Evolutionary conservation across 2,113 vertebrate species (phyloP).

Genomic region (Aix galericulata): DNA sequence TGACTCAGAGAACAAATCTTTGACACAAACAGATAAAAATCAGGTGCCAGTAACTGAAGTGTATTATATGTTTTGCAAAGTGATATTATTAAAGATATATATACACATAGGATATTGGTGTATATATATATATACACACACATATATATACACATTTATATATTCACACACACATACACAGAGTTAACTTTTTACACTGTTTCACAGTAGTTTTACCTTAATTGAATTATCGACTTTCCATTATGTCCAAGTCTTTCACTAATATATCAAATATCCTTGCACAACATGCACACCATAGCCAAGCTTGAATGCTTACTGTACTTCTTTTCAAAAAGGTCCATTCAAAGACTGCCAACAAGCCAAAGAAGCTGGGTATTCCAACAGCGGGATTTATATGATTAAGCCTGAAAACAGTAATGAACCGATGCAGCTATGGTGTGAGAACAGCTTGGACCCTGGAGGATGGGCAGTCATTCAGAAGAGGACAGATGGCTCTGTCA

Average conservation of each 20-base stretch:
- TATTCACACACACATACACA: background rate
- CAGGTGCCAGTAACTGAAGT: background rate
- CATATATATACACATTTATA: background rate
- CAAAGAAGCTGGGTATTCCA: slow-evolving; percentile 87
- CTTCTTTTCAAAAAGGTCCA: slow-evolving; percentile 81
- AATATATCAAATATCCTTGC: background rate
- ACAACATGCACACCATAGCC: background rate
- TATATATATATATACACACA: background rate
- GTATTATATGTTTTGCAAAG: background rate
- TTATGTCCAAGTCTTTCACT: background rate
- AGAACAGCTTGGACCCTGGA: slow-evolving; percentile 93
- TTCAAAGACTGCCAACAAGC: slow-evolving; percentile 95
- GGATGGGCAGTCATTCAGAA: slow-evolving; percentile 98
- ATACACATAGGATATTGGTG: background rate
- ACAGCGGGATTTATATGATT: slow-evolving; percentile 95
- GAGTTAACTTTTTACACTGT: background rate
- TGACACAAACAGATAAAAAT: background rate
- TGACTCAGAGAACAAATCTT: background rate
- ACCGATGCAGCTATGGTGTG: slow-evolving; percentile 94
- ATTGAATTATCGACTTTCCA: background rate
- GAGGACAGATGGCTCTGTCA: slow-evolving; percentile 93
- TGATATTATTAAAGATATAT: background rate
- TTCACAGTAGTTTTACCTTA: background rate
- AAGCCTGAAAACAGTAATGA: slow-evolving; percentile 84
- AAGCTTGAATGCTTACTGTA: background rate